Evolutionary conservation across 1,140 invertebrate species (phyloP), one percentile per base, ranked within the genome.

Genomic region (Melitaea cinxia): DNA sequence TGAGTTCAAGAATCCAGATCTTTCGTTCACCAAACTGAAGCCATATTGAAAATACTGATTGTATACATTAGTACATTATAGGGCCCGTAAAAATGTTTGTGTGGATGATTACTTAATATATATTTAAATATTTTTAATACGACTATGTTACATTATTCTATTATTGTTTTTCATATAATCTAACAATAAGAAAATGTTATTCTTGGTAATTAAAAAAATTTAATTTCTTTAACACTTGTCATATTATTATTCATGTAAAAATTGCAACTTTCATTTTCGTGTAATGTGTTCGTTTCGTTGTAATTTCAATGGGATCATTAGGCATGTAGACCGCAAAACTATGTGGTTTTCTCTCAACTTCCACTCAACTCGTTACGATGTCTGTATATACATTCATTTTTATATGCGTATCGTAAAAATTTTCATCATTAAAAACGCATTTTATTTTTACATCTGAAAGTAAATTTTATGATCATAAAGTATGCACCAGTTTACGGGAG

Each of bases 251-350:
- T n/a, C n/a, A 39, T 6, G 9, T 7, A 17, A 45, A 58, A 45
- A 58, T 21, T 45, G 30, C 3, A 47, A 21, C 42, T 30, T 58
- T 49, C 56, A 49, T 58, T 58, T 45, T 49, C 7, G 14, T 21
- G 26, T 49, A 33, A 58, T 49, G 33, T 52, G 19, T 50, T 53
- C 4, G 19, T 61, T 61, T 61, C 33, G 33, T 30, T 9, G 24
- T 26, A 54, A 62, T 39, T 35, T 62, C 28, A 62, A 24, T 52
- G 15, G 37, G 19, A 62, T 52, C 59, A 62, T 62, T 54, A 62
- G 35, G 33, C 49, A 54, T 53, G 35, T 53, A 33, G 47, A 62
- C 59, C 59, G 59, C 59, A 62, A 17, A 62, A 14, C 14, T 54
- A 15, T 62, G 50, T 54, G 59, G 59, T 62, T 62, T 60, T 33